Evolutionary conservation across 1,140 invertebrate genomes (phyloP).

Genomic region (Drosophila suzukii): DNA sequence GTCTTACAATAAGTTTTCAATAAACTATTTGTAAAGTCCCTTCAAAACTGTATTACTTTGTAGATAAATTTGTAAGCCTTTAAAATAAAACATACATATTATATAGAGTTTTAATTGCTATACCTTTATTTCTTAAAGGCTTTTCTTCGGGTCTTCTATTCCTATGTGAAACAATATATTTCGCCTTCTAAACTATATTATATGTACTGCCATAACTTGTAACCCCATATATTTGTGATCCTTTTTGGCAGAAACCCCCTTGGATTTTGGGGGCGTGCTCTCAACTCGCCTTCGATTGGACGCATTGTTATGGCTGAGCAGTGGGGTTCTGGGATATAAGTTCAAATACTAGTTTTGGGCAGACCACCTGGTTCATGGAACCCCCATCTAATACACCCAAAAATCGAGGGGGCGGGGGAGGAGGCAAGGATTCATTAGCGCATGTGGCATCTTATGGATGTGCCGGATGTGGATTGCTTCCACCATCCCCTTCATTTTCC

Average conservation of each 20-base stretch:
- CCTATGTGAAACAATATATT: neutral
- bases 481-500: neutral
- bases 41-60: too few species aligned
- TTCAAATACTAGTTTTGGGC: constrained; percentile 44
- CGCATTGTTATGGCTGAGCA: constrained; percentile 18
- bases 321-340: neutral
- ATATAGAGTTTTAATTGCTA: neutral
- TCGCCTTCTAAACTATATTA: neutral
- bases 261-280: constrained; percentile 16
- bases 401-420: too few species aligned
- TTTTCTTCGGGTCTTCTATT: neutral
- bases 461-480: constrained; percentile 32
- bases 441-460: constrained; percentile 37
- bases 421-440: constrained; percentile 60
- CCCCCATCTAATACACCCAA: constrained; percentile 1
- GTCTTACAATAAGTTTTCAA: too few species aligned
- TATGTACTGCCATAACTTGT: neutral
- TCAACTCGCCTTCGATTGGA: constrained; percentile 44
- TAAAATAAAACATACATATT: too few species aligned
- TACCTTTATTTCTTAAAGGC: neutral
- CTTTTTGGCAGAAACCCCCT: neutral
- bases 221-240: neutral
- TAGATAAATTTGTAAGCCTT: too few species aligned
- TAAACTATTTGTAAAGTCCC: too few species aligned
- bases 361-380: constrained; percentile 39